Evolutionary conservation across 2,888 invertebrate genomes (phyloP), one percentile per base, ranked within the genome.

Genomic region (Epinotia ramella): DNA sequence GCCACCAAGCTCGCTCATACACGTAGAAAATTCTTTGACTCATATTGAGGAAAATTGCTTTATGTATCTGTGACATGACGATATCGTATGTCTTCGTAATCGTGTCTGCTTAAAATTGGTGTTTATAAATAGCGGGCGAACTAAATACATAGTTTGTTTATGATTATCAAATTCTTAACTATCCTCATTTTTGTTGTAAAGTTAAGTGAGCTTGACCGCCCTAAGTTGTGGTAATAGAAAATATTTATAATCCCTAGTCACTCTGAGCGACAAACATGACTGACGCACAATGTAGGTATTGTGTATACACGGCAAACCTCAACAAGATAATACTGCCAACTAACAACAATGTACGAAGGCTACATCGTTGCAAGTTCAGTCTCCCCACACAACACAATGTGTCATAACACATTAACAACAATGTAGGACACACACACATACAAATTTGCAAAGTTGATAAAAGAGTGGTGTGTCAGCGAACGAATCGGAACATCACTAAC

Each of bases 401-500:
- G 75, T 75, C 80, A 78, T 77, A 79, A 80, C 81, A 82, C 84
- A 83, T 85, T 84, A 86, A 87, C 84, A 84, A 88, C 84, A 81
- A 81, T 83, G 80, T 84, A 78, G 80, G 79, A 79, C 75, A 77
- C 73, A 44, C 79, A 83, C 77, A 86, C 84, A 87, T 83, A 88
- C 88, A 88, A 87, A 85, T 85, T 87, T 83, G 87, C 88, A 87
- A 83, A 83, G 82, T 83, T 86, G 87, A 90, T 89, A 80, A 81
- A 81, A 88, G 87, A 88, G 87, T 89, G 88, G 84, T 84, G 69
- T 86, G 82, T 87, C 87, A 86, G 83, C 83, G 83, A 88, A 86
- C 86, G 84, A 87, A 84, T 84, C 86, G 84, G 84, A 82, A 84
- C 80, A 67, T 80, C 80, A 83, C 89, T 93, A 94, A 94, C 90